Conservation (phyloP, 1,140 invertebrate species). For the Proctacanthus coquilletti region DNA sequence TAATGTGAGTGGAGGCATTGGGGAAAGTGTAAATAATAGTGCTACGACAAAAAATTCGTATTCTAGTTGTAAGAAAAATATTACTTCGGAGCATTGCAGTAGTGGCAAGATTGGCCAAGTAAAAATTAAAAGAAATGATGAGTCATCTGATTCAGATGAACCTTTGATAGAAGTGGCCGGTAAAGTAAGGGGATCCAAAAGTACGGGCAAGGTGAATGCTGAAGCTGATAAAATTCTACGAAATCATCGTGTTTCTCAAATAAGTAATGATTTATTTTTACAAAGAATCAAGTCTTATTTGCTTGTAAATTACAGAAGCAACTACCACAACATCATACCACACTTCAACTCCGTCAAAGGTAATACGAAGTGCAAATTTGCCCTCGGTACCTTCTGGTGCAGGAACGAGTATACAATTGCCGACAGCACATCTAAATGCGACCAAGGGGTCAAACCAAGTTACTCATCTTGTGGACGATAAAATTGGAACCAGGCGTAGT, state of each 20-base stretch:
- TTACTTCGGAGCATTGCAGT: neutral
- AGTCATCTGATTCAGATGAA: slow-evolving; percentile 62
- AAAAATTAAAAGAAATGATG: slow-evolving; percentile 30
- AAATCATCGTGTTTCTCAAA: slow-evolving; percentile 13
- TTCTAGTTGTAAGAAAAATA: neutral
- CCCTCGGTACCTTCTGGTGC: no score
- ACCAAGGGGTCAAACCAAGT: no score
- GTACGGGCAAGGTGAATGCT: no score
- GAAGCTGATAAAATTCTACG: slow-evolving; percentile 11
- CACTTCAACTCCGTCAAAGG: slow-evolving; percentile 12
- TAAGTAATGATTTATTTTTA: no score
- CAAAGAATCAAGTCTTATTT: no score
- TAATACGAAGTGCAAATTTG: slow-evolving; percentile 21
- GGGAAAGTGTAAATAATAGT: neutral
- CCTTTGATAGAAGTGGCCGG: slow-evolving; percentile 54
- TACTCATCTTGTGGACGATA: slow-evolving; percentile 25
- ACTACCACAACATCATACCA: slow-evolving; percentile 6
- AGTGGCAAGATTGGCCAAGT: slow-evolving; percentile 9
- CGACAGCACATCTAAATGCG: slow-evolving; percentile 7
- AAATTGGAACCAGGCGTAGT: slow-evolving; percentile 24
- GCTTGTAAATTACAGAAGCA: slow-evolving; percentile 21
- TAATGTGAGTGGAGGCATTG: no score
- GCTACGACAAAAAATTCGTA: neutral
- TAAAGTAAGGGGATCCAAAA: slow-evolving; percentile 41
- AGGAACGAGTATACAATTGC: slow-evolving; percentile 13